A percentile compares a stretch with the other conserved stretches of the same genome.
Evolutionary conservation across 2,113 vertebrate genomes (phyloP).

Genomic region (Kryptolebias marmoratus): DNA sequence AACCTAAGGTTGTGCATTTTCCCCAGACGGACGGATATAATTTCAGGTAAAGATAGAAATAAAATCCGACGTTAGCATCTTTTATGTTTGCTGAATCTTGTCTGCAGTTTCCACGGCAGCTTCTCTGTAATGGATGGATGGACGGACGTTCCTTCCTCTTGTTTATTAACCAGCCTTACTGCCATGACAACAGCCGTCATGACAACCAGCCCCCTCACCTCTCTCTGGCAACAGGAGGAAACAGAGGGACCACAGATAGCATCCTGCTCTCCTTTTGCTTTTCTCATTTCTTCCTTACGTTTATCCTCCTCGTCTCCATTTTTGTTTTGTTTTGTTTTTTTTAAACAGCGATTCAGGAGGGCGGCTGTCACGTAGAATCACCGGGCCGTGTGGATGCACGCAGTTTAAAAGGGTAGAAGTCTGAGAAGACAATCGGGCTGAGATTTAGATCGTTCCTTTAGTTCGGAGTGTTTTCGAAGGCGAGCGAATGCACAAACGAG

Average conservation of each 20-base stretch:
- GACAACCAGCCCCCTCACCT: conserved; percentile 70
- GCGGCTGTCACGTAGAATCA: conserved; percentile 38
- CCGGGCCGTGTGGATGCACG: neutral
- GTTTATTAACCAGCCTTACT: conserved; percentile 66
- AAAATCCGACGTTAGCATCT: conserved; percentile 1
- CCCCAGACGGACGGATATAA: neutral
- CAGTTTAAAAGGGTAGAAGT: conserved; percentile 11
- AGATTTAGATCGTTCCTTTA: no score
- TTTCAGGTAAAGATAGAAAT: neutral
- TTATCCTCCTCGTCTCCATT: neutral
- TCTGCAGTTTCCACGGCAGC: conserved; percentile 26
- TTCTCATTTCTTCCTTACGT: neutral
- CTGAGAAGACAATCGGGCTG: neutral
- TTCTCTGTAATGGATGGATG: conserved; percentile 12
- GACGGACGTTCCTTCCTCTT: conserved; percentile 34
- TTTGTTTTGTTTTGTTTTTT: neutral
- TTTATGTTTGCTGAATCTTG: conserved; percentile 1
- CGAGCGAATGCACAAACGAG: neutral
- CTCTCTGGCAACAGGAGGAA: conserved; percentile 29
- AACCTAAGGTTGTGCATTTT: neutral
- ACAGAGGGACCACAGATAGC: conserved; percentile 48
- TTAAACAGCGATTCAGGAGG: conserved; percentile 18
- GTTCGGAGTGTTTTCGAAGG: neutral
- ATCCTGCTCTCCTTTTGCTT: conserved; percentile 20
- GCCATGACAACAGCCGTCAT: conserved; percentile 73